Evolutionary conservation across 2,888 invertebrate genomes (phyloP).

Genomic region (Drosophila mimetica): DNA sequence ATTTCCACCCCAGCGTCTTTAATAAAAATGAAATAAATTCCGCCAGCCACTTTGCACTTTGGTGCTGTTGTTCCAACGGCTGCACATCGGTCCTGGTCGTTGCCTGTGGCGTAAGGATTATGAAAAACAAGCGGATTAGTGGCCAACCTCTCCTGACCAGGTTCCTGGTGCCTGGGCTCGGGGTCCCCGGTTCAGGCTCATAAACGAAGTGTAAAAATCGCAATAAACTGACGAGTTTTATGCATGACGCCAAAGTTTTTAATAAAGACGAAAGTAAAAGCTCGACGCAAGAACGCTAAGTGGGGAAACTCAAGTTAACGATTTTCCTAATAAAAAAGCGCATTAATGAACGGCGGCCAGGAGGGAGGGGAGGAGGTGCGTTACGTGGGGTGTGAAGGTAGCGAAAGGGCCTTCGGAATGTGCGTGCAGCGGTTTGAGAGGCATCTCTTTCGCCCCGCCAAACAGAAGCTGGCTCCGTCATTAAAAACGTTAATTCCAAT

Average conservation of each 20-base stretch:
- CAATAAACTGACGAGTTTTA: constrained; percentile 63
- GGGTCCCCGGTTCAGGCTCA: constrained; percentile 35
- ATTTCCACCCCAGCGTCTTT: constrained; percentile 41
- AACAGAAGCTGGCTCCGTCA: constrained; percentile 60
- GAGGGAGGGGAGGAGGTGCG: neutral
- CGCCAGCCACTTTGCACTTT: constrained; percentile 64
- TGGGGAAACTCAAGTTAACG: constrained; percentile 58
- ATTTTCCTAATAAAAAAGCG: constrained; percentile 64
- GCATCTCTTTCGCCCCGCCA: constrained; percentile 25
- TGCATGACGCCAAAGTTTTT: constrained; percentile 57
- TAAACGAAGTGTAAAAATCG: constrained; percentile 56
- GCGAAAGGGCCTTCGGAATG: constrained; percentile 18
- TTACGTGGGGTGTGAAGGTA: neutral
- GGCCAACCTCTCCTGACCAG: constrained; percentile 35
- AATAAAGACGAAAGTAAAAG: constrained; percentile 54
- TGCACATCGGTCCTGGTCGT: constrained; percentile 46
- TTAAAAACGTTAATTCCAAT: constrained; percentile 82
- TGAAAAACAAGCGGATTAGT: constrained; percentile 75
- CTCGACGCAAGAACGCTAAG: constrained; percentile 43
- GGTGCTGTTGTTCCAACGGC: constrained; percentile 13
- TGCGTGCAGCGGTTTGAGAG: constrained; percentile 37
- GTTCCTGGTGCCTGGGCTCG: neutral
- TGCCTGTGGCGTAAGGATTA: constrained; percentile 68
- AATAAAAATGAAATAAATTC: constrained; percentile 65
- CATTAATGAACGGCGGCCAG: constrained; percentile 29